Base-by-base conservation (phyloP, 2,888 invertebrate genomes). In the Frankliniella fusca region DNA sequence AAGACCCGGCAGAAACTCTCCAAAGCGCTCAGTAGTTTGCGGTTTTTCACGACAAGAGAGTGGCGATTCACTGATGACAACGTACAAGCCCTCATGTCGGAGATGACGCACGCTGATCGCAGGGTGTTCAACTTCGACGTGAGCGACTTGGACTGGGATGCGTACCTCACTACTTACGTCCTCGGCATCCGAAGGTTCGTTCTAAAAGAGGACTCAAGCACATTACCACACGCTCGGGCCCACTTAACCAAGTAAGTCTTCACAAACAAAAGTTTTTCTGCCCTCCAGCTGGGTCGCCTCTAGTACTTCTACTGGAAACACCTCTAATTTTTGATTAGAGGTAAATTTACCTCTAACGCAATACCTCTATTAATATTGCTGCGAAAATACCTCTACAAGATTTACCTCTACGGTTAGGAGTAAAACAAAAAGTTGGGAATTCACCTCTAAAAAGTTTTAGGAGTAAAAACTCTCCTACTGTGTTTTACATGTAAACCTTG, bases 11-110 rank as follows among this genome's bases (percentile, higher is more conserved):
- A 87, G 83, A 89, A 89, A 83, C 87, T 91, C 81, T 89, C 89
- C 83, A 87, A 88, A 84, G 89, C 90, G 3, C 87, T 90, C 81
- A 86, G 87, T 80, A 88, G 88, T n/a, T 86, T 91, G 81, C 88
- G 90, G 84, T 91, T 89, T 86, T 91, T 91, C 86, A 91, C 90
- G 28, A 88, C 88, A 27, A 88, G 89, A 82, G 89, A 90, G 83
- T 91, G 91, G 91, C 86, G 85, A 48, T 90, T 90, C 85, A 85
- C 86, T 54, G 88, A 87, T 82, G 86, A 87, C 50, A 89, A 90
- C 84, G 87, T 88, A 80, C 84, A 86, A 23, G 84, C 85, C 48
- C 86, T 90, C 23, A 86, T 86, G 83, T 85, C 86, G 20, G 85
- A 85, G 28, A 84, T 89, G 83, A 85, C 85, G 80, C 86, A 85